Conservation (phyloP, 2,888 invertebrate species). For the Anoplius nigerrimus region DNA sequence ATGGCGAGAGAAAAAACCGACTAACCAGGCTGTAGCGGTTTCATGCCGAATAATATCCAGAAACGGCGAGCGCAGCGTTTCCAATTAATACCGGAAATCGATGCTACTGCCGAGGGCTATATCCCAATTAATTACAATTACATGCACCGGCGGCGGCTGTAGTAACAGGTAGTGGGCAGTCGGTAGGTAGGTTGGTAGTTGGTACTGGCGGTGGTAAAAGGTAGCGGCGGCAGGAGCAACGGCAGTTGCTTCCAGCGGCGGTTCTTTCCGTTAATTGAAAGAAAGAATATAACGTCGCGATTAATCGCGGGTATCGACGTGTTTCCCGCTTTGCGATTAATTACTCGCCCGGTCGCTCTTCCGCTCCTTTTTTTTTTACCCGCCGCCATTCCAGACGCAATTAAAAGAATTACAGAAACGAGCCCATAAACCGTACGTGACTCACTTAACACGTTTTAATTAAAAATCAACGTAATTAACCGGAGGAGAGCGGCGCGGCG, state of each 20-base stretch:
- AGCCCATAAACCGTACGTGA: too few species aligned
- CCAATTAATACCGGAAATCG: conserved; percentile 47
- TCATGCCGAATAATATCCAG: conserved; percentile 46
- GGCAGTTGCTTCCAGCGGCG: conserved; percentile 2
- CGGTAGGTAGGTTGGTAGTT: too few species aligned
- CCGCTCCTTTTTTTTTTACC: background rate
- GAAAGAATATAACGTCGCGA: conserved; percentile 40
- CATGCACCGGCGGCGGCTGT: conserved; percentile 16
- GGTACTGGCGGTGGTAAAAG: background rate
- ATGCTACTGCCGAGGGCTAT: conserved; percentile 30
- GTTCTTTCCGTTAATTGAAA: conserved; percentile 40
- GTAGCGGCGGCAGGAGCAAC: too few species aligned
- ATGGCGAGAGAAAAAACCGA: conserved; percentile 17
- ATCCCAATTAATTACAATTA: conserved; percentile 45
- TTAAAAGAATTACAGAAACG: too few species aligned
- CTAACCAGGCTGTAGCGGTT: conserved; percentile 22
- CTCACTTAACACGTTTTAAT: too few species aligned
- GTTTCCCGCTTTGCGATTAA: background rate
- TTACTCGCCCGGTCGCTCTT: conserved; percentile 6
- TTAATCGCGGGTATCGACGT: conserved; percentile 33
- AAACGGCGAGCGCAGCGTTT: conserved; percentile 35
- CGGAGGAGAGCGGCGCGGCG: too few species aligned
- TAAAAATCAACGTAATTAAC: too few species aligned
- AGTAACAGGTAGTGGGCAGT: too few species aligned
- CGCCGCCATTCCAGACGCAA: too few species aligned